Conservation (phyloP, 2,888 invertebrate genomes). For the Piscicola geometra region DNA sequence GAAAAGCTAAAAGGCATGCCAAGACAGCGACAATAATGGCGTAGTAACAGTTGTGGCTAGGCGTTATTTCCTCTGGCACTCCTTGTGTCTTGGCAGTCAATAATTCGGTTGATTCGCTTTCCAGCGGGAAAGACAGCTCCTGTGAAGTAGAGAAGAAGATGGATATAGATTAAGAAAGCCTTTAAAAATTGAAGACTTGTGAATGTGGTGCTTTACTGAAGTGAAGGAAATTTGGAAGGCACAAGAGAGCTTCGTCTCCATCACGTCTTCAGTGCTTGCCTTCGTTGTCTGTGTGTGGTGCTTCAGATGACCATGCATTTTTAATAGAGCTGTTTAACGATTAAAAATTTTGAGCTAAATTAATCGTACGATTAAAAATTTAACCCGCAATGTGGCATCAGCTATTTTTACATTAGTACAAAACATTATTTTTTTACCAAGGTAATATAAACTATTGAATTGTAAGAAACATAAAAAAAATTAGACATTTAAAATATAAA, state of each 20-base stretch:
- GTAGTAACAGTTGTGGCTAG: background rate
- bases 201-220: slow-evolving; percentile 12
- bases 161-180: background rate
- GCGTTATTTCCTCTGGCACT: background rate
- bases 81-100: too few species aligned
- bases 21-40: slow-evolving; percentile 2
- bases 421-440: too few species aligned
- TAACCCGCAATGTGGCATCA: too few species aligned
- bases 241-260: slow-evolving; percentile 31
- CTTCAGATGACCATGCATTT: background rate
- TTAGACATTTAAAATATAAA: too few species aligned
- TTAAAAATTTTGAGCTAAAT: background rate
- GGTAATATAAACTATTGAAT: too few species aligned
- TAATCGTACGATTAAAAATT: background rate
- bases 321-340: background rate
- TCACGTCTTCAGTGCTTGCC: slow-evolving; percentile 8
- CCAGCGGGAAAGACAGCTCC: background rate
- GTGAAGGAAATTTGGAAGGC: slow-evolving; percentile 24
- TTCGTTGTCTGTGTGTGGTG: slow-evolving; percentile 5
- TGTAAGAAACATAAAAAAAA: too few species aligned
- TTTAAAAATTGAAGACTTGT: too few species aligned
- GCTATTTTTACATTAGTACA: too few species aligned
- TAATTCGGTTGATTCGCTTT: too few species aligned
- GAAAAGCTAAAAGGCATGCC: too few species aligned
- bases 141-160: background rate